phyloP scores from a whole-genome alignment of 92 coral and sea anemone genomes.

The Epizoanthus stellaris region DNA sequence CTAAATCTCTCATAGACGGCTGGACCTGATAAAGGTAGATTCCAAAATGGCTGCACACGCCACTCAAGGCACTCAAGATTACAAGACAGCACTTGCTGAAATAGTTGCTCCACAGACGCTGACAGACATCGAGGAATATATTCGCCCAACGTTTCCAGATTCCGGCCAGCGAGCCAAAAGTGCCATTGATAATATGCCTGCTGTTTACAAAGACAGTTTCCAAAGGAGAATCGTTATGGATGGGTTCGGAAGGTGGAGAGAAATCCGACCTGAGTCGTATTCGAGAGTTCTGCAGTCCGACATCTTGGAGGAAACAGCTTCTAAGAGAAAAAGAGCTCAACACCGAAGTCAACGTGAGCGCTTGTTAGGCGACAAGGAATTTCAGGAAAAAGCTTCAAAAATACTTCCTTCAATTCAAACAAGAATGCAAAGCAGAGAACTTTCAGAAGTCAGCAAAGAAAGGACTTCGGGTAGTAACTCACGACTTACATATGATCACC shows the following conservation, averaged over 20 bases:
- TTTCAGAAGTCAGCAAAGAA: background rate
- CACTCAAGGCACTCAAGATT: slow-evolving; percentile 14
- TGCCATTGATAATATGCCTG: background rate
- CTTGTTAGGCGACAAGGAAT: slow-evolving; percentile 6
- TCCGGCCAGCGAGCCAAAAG: background rate
- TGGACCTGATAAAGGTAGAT: slow-evolving; percentile 6
- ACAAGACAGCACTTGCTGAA: slow-evolving; percentile 69
- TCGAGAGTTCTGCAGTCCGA: slow-evolving; percentile 29
- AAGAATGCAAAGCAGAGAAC: slow-evolving; percentile 9
- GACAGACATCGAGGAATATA: slow-evolving; percentile 78
- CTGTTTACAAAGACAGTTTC: slow-evolving; percentile 20
- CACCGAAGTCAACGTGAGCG: background rate
- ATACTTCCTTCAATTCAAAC: slow-evolving; percentile 14
- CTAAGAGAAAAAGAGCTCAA: background rate
- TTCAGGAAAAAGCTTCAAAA: slow-evolving; percentile 25
- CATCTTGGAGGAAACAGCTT: background rate
- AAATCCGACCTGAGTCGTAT: slow-evolving; percentile 57
- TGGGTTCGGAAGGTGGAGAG: slow-evolving; percentile 97
- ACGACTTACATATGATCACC: slow-evolving; percentile 58
- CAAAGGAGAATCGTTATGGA: slow-evolving; percentile 86
- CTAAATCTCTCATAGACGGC: background rate
- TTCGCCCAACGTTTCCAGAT: slow-evolving; percentile 76
- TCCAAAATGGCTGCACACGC: slow-evolving; percentile 40
- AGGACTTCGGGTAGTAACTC: background rate
- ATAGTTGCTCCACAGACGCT: slow-evolving; percentile 78